phyloP scores from a whole-genome alignment of 1,140 invertebrate genomes.

The Leptinotarsa lineolata region DNA sequence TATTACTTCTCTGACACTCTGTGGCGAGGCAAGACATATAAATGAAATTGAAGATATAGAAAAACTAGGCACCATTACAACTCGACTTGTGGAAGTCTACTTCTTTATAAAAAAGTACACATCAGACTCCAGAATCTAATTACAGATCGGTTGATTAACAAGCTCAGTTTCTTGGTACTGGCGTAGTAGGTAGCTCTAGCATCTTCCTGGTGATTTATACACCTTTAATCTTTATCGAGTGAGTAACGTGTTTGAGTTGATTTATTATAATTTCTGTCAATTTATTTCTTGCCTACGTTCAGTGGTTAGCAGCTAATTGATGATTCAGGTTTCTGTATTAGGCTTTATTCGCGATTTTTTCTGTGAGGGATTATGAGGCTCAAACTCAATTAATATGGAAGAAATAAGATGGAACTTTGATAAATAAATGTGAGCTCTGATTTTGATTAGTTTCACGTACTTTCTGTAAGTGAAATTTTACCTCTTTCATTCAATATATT shows the following conservation, averaged over 20 bases:
- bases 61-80: no score
- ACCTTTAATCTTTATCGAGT: not conserved
- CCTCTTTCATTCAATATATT: no score
- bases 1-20: no score
- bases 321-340: not conserved
- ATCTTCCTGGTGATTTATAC: not conserved
- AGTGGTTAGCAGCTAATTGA: not conserved
- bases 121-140: not conserved
- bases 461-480: no score
- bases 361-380: not conserved
- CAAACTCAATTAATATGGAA: no score
- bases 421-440: no score
- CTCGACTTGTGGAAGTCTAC: no score
- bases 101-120: no score
- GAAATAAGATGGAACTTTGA: no score
- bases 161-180: not conserved
- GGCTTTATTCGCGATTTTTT: not conserved
- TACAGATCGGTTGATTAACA: not conserved
- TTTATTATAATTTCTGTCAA: constrained; percentile 7
- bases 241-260: constrained; percentile 6
- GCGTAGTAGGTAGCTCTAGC: not conserved
- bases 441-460: no score
- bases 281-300: not conserved
- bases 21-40: no score
- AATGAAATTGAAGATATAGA: no score